Conservation (phyloP, 2,888 invertebrate species). For the Lepidochrysops patricia region DNA sequence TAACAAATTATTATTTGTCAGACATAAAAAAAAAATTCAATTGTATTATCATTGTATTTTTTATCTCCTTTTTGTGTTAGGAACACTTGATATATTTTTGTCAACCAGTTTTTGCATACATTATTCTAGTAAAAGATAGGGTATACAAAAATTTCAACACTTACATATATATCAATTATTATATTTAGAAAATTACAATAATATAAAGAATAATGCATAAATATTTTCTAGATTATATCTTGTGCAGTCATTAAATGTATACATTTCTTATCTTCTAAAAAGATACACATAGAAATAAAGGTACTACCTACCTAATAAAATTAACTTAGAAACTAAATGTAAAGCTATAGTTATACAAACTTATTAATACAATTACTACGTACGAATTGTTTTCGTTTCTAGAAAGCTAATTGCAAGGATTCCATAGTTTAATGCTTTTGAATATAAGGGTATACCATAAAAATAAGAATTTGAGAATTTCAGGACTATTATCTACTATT, state of each 20-base stretch:
- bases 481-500: no score
- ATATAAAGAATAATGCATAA: neutral
- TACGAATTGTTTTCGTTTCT: neutral
- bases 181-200: conserved; percentile 1
- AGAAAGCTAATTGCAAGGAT: neutral
- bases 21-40: no score
- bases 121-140: neutral
- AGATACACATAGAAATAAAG: neutral
- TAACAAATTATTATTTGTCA: no score
- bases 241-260: neutral
- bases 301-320: neutral
- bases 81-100: no score
- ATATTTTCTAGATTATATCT: neutral
- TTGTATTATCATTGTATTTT: no score
- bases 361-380: neutral
- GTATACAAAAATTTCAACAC: neutral
- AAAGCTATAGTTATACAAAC: neutral
- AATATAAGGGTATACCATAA: no score
- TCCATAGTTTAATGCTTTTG: no score
- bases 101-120: no score
- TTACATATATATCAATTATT: neutral
- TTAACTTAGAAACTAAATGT: neutral
- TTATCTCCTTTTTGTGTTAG: no score
- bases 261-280: neutral
- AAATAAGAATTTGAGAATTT: no score